Base-by-base conservation (phyloP, 2,888 invertebrate species). In the Cactoblastis cactorum region DNA sequence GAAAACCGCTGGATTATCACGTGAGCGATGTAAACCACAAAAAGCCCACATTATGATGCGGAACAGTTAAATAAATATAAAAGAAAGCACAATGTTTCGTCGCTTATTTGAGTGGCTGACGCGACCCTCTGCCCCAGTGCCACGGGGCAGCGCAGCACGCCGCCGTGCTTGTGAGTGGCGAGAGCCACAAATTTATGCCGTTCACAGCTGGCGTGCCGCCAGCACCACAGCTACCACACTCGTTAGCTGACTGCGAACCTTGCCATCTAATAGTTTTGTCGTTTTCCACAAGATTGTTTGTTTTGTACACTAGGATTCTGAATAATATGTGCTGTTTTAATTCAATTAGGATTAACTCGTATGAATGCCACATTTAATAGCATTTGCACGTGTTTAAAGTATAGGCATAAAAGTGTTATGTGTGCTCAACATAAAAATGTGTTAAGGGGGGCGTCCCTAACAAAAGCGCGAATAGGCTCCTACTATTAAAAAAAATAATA, bases 201-300 rank as follows among this genome's bases (percentile, higher is more conserved):
- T 63, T 59, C 58, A 59, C 56, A 62, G 52, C 69, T 85, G 86
- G 85, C 83, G 39, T 22, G 49, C 3, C 49, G 79, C 85, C 86
- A 83, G 72, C 54, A 54, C 56, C 62, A n/a, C n/a, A n/a, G n/a
- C 62, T 70, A 71, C 69, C 74, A 68, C 69, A 74, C 78, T 83
- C 80, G 80, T 84, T 82, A 81, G 76, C 71, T 67, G 34, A 67
- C 74, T 61, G 69, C 68, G 73, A 67, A 70, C 71, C 68, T 63
- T 72, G 65, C 71, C 69, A 77, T 74, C 71, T 82, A 83, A 86
- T 84, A 80, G 80, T 81, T 83, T 78, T 74, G 77, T 72, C 76
- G 74, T 79, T 66, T 74, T 69, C 67, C 61, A 62, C 64, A 72
- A 9, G 67, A 74, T 69, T 69, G 71, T 77, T 82, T 76, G 75